phyloP scores from a whole-genome alignment of 53 echinoderm and acorn worm species.

The Arbacia lixula region DNA sequence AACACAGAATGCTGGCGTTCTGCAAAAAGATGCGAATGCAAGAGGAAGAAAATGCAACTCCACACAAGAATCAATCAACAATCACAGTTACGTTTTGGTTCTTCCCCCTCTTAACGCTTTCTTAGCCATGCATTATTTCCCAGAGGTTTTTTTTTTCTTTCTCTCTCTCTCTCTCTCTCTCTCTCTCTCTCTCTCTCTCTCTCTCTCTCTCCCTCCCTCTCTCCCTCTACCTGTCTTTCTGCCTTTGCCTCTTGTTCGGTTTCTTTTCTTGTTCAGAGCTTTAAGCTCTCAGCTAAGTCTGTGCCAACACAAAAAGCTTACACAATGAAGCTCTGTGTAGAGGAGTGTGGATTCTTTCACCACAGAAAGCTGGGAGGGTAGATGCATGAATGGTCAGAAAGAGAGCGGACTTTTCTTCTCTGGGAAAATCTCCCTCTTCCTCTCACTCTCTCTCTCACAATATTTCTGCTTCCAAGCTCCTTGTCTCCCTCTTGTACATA shows the following conservation, averaged over 20 bases:
- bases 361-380: not conserved
- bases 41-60: no score
- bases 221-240: not conserved
- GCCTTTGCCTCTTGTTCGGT: not conserved
- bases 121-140: no score
- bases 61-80: no score
- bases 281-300: slow-evolving; percentile 22
- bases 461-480: no score
- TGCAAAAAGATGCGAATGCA: no score
- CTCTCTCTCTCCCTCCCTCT: not conserved
- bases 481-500: not conserved
- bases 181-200: no score
- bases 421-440: not conserved
- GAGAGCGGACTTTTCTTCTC: not conserved
- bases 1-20: no score
- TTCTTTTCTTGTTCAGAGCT: not conserved
- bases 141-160: no score
- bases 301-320: not conserved
- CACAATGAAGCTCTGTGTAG: slow-evolving; percentile 22
- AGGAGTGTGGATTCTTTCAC: not conserved
- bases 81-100: no score
- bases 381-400: slow-evolving; percentile 24
- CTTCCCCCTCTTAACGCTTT: no score
- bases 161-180: no score
- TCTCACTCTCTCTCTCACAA: not conserved